Base-by-base conservation (phyloP, 2,797 vertebrate genomes). In the Vultur gryphus region DNA sequence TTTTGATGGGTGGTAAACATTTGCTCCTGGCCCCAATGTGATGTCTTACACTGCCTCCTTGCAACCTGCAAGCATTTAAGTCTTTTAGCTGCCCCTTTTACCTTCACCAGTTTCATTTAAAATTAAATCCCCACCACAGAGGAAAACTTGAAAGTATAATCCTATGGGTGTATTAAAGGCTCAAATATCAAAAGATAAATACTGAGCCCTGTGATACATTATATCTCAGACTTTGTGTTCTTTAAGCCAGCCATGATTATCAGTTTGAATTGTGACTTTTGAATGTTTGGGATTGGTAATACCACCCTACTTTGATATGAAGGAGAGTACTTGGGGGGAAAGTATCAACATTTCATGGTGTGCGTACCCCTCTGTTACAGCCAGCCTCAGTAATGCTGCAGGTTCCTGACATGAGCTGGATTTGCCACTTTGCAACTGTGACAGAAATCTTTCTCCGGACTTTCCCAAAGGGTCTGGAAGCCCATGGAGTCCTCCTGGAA, bases 331-430 rank as follows among this genome's bases (percentile, higher is more conserved):
- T 8, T 25, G 29, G 19, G 26, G 66, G 17, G 44, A 8, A n/a
- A 43, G 13, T 1, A 25, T 9, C 28, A 31, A 4, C 14, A 18
- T 11, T 35, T 44, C 46, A 5, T 0, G 43, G 23, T 3, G 2
- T 5, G 23, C 8, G 10, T 15, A 44, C 11, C 33, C 13, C 18
- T 33, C 11, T 26, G 46, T 26, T 10, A 24, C 37, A 65, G 49
- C 16, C 44, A 28, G 15, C 43, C 39, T 3, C 48, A 16, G 52
- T 16, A 44, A 54, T 2, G 1, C 88, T 48, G 75, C 57, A 37
- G 43, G 52, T 43, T 83, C 39, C 76, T 37, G 33, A 13, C 39
- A 14, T 3, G 17, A 69, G 33, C 49, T 88, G 76, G 4, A 64
- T 69, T 83, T 83, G 20, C 37, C 44, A 54, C 25, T 67, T n/a